Percentiles rank a stretch among this genome's conserved stretches.
phyloP scores from a whole-genome alignment of 2,113 vertebrate genomes.

The Murina feae region DNA sequence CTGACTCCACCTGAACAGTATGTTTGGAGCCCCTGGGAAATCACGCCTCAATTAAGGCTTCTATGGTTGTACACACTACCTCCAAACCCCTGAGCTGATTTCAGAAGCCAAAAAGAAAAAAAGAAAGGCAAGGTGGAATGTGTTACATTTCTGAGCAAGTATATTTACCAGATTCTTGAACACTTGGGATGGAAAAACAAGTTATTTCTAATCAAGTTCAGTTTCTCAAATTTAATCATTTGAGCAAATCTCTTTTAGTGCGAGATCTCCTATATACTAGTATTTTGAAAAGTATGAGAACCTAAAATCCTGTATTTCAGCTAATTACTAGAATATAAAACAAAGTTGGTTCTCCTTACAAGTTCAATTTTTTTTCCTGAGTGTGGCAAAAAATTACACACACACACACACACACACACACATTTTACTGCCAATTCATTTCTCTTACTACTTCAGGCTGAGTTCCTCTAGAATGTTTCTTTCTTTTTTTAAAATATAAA shows the following conservation, averaged over 20 bases:
- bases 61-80: background rate
- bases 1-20: background rate
- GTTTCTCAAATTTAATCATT: constrained; percentile 31
- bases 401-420: background rate
- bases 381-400: background rate
- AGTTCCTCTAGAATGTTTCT: constrained; percentile 19
- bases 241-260: background rate
- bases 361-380: background rate
- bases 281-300: background rate
- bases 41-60: background rate
- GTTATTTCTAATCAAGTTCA: background rate
- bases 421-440: background rate
- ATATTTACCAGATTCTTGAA: constrained; percentile 2
- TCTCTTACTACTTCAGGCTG: background rate
- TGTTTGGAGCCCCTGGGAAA: background rate
- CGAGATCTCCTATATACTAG: background rate
- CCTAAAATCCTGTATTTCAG: background rate
- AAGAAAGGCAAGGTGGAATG: background rate
- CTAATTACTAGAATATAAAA: constrained; percentile 34
- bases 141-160: constrained; percentile 6
- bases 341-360: background rate
- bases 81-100: background rate
- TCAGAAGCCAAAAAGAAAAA: background rate
- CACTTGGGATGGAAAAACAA: background rate
- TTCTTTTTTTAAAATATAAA: background rate